Base-by-base conservation (phyloP, 2,113 vertebrate species). In the Scomber colias region DNA sequence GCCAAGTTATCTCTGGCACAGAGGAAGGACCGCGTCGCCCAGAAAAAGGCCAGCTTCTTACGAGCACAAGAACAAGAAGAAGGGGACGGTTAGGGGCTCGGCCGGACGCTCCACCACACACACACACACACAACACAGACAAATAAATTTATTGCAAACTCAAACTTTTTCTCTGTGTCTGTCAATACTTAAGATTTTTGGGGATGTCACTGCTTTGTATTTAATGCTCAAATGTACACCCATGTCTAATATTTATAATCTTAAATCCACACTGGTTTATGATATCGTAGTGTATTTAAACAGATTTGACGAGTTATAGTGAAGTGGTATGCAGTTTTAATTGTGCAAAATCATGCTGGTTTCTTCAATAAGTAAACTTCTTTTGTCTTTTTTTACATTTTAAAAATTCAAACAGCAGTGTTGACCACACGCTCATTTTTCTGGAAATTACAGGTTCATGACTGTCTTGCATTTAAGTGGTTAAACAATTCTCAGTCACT, bases 1-100 rank as follows among this genome's bases (percentile, higher is more conserved):
- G 96, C 97, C 92, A 99, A 99, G 94, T 94, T 99, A 90, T 98
- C 98, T 24, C 95, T 98, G 11, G 97, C 95, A 61, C 98, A 99
- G 94, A 98, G 96, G 92, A 99, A 97, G 92, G 96, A 99, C 70
- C 96, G 98, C 66, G 95, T 99, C 91, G 97, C 97, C 88, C 98
- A 99, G 94, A 99, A 99, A 95, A 99, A 99, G 91, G 97, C 97
- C 86, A 99, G 97, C 92, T 99, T 96, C 92, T 96, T 99, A 91
- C 94, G 97, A 93, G 97, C 97, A 75, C 97, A 99, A 92, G 95
- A 96, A 64, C 95, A 94, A 57, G 95, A 95, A 87, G 96, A 92
- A 27, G 96, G 95, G 51, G 98, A 98, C 40, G 97, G 96, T 85
- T 99, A 97, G 96, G 87, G 49, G 13, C 16, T 0, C 5, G 15